Conservation (phyloP, 2,888 invertebrate genomes). For the Ligdia adustata region DNA sequence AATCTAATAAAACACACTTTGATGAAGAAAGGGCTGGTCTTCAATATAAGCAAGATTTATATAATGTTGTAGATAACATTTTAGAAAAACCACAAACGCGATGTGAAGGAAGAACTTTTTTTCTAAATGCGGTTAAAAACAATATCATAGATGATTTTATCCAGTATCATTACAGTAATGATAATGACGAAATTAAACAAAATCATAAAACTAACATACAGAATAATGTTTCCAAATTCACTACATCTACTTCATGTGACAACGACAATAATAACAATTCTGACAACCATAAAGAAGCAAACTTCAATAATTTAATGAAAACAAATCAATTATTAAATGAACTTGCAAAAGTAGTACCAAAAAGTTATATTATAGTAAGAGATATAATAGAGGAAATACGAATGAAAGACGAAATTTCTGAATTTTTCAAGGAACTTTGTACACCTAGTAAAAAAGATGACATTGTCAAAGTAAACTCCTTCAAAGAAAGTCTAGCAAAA, state of each 20-base stretch:
- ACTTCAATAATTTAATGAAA: constrained; percentile 42
- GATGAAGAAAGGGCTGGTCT: constrained; percentile 49
- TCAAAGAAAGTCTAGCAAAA: constrained; percentile 49
- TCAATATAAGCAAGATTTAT: constrained; percentile 55
- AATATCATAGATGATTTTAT: constrained; percentile 59
- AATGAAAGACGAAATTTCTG: constrained; percentile 52
- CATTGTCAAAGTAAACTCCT: constrained; percentile 36
- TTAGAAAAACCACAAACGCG: constrained; percentile 42
- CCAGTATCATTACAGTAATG: constrained; percentile 47
- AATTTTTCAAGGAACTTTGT: constrained; percentile 46
- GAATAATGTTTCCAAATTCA: constrained; percentile 45
- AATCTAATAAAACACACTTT: constrained; percentile 49
- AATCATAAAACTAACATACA: constrained; percentile 49
- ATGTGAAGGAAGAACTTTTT: constrained; percentile 30
- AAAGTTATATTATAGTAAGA: constrained; percentile 45
- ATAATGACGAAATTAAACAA: constrained; percentile 46
- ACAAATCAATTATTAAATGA: constrained; percentile 60
- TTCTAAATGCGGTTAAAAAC: constrained; percentile 45
- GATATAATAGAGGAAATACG: constrained; percentile 59
- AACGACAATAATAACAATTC: constrained; percentile 26
- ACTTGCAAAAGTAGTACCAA: constrained; percentile 51
- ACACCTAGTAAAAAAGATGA: constrained; percentile 35
- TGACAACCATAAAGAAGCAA: constrained; percentile 3
- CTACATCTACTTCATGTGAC: not conserved
- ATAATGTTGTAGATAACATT: constrained; percentile 44